A percentile compares a stretch with the other conserved stretches of the same genome.
phyloP scores from a whole-genome alignment of 2,797 vertebrate species.

The Odontamblyopus lacepedii region DNA sequence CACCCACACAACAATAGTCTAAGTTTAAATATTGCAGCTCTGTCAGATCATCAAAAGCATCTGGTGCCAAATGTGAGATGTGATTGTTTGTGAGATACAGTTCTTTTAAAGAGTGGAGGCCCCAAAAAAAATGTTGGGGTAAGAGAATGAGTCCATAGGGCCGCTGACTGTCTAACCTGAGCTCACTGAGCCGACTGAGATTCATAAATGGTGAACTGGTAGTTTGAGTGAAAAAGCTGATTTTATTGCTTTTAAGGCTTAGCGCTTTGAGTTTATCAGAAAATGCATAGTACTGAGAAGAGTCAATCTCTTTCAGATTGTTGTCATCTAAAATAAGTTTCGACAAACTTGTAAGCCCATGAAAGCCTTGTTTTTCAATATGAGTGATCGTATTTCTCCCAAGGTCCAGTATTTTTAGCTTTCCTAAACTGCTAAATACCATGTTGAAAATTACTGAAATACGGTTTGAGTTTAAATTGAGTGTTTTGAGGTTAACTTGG shows the following conservation, averaged over 20 bases:
- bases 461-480: slow-evolving; percentile 84
- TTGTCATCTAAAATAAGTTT: slow-evolving; percentile 86
- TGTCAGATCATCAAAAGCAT: slow-evolving; percentile 81
- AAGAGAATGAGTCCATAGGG: slow-evolving; percentile 74
- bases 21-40: slow-evolving; percentile 73
- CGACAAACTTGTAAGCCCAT: slow-evolving; percentile 70
- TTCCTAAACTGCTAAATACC: slow-evolving; percentile 68
- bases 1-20: slow-evolving; percentile 76
- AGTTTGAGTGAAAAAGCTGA: slow-evolving; percentile 56
- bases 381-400: slow-evolving; percentile 82
- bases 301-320: slow-evolving; percentile 70
- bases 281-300: slow-evolving; percentile 52
- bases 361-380: slow-evolving; percentile 66
- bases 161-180: slow-evolving; percentile 75
- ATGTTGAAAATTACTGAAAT: slow-evolving; percentile 80
- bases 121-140: slow-evolving; percentile 72
- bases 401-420: slow-evolving; percentile 78
- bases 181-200: slow-evolving; percentile 72
- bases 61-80: slow-evolving; percentile 57
- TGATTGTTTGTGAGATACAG: slow-evolving; percentile 80
- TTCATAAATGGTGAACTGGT: slow-evolving; percentile 77
- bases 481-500: slow-evolving; percentile 68
- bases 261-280: slow-evolving; percentile 72
- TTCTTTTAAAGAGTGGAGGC: slow-evolving; percentile 66
- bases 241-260: slow-evolving; percentile 75